These are phyloP conservation scores for Hippolais icterina DNA, from an alignment of 2,113 vertebrate species.

Conservation along the genomic window DNA sequence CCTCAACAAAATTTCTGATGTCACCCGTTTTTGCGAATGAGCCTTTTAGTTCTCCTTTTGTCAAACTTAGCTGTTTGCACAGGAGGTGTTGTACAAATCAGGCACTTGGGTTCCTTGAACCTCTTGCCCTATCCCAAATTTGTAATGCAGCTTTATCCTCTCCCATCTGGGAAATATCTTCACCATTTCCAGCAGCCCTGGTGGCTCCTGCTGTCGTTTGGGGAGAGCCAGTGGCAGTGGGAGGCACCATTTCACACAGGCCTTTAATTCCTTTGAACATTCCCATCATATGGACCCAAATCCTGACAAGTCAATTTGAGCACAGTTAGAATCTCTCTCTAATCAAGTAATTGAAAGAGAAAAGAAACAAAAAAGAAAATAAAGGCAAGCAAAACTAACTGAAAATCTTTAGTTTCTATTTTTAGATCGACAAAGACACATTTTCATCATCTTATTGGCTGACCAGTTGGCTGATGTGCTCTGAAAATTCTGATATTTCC, in stretches of 20 bases:
- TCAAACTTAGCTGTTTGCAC: neutral
- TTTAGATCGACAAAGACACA: neutral
- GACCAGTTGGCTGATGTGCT: neutral
- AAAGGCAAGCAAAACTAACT: neutral
- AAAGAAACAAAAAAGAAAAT: neutral
- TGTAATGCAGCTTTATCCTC: neutral
- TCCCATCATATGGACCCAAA: neutral
- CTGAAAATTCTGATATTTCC: neutral
- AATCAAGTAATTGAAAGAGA: neutral
- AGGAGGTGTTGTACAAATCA: neutral
- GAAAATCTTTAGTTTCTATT: neutral
- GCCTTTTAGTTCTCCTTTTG: neutral
- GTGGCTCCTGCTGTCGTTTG: neutral
- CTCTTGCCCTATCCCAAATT: neutral
- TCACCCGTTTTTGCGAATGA: neutral
- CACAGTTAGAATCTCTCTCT: neutral
- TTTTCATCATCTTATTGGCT: neutral
- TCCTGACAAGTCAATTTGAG: neutral
- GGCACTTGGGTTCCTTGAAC: neutral
- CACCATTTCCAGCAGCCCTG: neutral
- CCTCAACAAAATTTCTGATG: neutral
- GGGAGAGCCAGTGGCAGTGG: neutral
- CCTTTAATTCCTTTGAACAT: neutral
- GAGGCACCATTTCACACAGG: neutral
- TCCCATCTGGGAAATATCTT: neutral